These are phyloP conservation scores for Chesias legatella DNA, from an alignment of 2,888 invertebrate species.

Conservation along the genomic window DNA sequence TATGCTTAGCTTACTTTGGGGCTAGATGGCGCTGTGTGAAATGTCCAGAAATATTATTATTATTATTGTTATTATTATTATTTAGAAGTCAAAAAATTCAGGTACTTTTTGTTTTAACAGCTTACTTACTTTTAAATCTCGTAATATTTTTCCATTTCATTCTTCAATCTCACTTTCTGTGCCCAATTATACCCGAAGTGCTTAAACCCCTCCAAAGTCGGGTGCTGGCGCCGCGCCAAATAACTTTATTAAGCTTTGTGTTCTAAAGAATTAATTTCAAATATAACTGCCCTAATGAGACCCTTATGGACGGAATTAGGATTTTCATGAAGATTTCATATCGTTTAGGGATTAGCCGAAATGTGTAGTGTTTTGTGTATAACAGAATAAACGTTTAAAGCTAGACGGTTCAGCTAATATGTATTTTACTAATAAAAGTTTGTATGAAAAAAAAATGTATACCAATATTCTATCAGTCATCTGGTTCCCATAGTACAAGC, in stretches of 20 bases:
- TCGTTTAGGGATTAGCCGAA: not conserved
- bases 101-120: not conserved
- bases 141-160: slow-evolving; percentile 10
- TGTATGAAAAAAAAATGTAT: too few relatives aligned
- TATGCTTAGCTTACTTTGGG: too few relatives aligned
- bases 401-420: too few relatives aligned
- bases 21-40: too few relatives aligned
- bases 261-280: slow-evolving; percentile 38
- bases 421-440: too few relatives aligned
- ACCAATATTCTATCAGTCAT: too few relatives aligned
- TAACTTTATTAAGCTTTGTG: slow-evolving; percentile 37
- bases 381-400: too few relatives aligned
- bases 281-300: slow-evolving; percentile 22
- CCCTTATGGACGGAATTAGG: slow-evolving; percentile 4
- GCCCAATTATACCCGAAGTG: slow-evolving; percentile 17
- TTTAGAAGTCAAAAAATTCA: too few relatives aligned
- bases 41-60: too few relatives aligned
- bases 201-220: slow-evolving; percentile 5
- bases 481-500: too few relatives aligned
- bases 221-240: slow-evolving; percentile 33
- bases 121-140: slow-evolving; percentile 3
- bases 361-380: too few relatives aligned
- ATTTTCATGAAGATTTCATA: not conserved
- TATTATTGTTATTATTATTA: too few relatives aligned
- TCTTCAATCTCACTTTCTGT: slow-evolving; percentile 9